Evolutionary conservation across 37 sponge, comb jelly and placozoan species (phyloP).

Genomic region (Bolinopsis microptera): DNA sequence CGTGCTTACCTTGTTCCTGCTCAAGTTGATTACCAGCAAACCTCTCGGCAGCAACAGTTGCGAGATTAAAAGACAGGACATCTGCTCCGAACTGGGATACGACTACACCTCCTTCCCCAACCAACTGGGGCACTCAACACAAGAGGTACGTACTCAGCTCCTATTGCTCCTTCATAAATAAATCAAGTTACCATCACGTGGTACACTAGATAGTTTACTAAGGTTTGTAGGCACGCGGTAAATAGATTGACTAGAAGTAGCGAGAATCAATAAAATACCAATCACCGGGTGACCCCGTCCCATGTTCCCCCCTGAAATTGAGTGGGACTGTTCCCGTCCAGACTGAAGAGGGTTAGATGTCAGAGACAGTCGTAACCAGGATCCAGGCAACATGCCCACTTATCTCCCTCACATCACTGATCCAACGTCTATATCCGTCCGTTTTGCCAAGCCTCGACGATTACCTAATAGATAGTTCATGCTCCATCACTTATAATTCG

Average conservation of each 20-base stretch:
- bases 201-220: too few relatives aligned
- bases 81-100: background rate
- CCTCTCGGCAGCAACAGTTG: background rate
- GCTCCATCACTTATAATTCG: too few relatives aligned
- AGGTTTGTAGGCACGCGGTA: too few relatives aligned
- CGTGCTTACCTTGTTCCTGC: background rate
- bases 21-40: background rate
- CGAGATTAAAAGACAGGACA: background rate
- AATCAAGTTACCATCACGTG: too few relatives aligned
- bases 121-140: background rate
- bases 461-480: background rate
- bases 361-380: background rate
- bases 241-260: background rate
- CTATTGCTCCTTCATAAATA: too few relatives aligned
- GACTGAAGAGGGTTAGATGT: background rate
- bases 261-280: background rate
- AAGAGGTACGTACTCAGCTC: background rate
- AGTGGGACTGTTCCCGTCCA: background rate
- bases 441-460: background rate
- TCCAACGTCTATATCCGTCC: background rate
- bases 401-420: background rate
- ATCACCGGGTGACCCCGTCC: background rate
- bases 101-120: background rate
- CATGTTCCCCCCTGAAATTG: background rate
- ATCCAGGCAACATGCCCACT: background rate